Evolutionary conservation across 2,888 invertebrate genomes (phyloP).

Genomic region (Phyllotreta cruciferae): DNA sequence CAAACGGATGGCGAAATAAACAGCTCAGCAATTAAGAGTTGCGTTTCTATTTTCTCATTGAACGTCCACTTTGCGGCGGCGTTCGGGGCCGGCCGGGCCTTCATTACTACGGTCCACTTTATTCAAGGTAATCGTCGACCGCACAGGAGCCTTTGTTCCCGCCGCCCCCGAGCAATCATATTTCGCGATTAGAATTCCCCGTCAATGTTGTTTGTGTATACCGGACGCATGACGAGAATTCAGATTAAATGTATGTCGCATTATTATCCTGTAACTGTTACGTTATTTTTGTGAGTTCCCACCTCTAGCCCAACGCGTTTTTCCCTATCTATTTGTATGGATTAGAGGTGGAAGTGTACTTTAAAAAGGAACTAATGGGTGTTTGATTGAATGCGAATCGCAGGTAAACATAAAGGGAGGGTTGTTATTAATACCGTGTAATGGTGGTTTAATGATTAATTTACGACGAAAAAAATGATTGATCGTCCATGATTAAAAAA

Average conservation of each 20-base stretch:
- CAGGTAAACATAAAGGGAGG: too few species aligned
- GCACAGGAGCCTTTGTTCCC: constrained; percentile 14
- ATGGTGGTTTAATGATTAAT: constrained; percentile 25
- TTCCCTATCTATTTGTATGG: too few species aligned
- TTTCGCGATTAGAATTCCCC: constrained; percentile 21
- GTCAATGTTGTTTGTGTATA: constrained; percentile 8
- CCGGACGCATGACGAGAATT: not conserved
- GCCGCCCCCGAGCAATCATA: constrained; percentile 14
- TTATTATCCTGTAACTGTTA: too few species aligned
- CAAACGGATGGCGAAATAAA: constrained; percentile 24
- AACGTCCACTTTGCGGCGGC: constrained; percentile 31
- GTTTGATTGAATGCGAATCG: too few species aligned
- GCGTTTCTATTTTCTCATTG: constrained; percentile 34
- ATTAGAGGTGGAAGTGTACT: too few species aligned
- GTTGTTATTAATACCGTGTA: too few species aligned
- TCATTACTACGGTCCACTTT: constrained; percentile 27
- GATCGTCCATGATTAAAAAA: constrained; percentile 39
- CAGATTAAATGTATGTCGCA: too few species aligned
- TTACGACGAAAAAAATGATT: constrained; percentile 38
- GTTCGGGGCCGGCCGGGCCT: constrained; percentile 20
- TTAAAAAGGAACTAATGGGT: too few species aligned
- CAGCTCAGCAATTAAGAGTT: constrained; percentile 24
- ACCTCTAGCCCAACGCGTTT: too few species aligned
- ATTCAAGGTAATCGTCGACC: constrained; percentile 25
- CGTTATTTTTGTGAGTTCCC: too few species aligned